Evolutionary conservation across 2,888 invertebrate species (phyloP).

Genomic region (Aphidius colemani): DNA sequence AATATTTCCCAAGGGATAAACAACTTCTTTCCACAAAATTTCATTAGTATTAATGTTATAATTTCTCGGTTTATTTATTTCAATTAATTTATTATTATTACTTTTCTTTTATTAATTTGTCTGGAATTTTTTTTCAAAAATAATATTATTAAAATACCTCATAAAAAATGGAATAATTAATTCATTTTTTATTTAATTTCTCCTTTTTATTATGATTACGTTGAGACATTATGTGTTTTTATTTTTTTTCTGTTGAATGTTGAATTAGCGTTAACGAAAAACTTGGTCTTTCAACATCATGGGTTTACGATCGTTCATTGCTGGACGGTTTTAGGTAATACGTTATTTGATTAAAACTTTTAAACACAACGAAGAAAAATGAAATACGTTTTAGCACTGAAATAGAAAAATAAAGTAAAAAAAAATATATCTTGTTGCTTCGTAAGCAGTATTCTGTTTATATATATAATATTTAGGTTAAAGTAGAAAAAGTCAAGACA

Average conservation of each 20-base stretch:
- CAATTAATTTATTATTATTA: too few species aligned
- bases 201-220: background rate
- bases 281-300: constrained; percentile 36
- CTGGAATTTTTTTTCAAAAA: constrained; percentile 2
- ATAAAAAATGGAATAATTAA: too few species aligned
- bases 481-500: constrained; percentile 19
- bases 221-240: constrained; percentile 24
- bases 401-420: constrained; percentile 30
- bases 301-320: constrained; percentile 32
- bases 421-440: background rate
- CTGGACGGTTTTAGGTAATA: constrained; percentile 34
- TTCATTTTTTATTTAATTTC: background rate
- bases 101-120: background rate
- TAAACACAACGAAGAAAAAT: constrained; percentile 25
- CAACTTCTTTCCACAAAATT: too few species aligned
- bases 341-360: constrained; percentile 50
- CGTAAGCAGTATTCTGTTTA: too few species aligned
- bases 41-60: too few species aligned
- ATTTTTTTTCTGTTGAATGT: constrained; percentile 16
- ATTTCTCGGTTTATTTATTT: too few species aligned
- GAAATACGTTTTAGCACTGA: constrained; percentile 25
- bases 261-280: constrained; percentile 30
- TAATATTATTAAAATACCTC: too few species aligned
- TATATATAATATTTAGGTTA: constrained; percentile 19
- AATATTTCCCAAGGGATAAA: too few species aligned